A percentile compares a stretch with the other conserved stretches of the same genome.
Conservation (phyloP, 2,113 vertebrate genomes). For the Otis tarda region DNA sequence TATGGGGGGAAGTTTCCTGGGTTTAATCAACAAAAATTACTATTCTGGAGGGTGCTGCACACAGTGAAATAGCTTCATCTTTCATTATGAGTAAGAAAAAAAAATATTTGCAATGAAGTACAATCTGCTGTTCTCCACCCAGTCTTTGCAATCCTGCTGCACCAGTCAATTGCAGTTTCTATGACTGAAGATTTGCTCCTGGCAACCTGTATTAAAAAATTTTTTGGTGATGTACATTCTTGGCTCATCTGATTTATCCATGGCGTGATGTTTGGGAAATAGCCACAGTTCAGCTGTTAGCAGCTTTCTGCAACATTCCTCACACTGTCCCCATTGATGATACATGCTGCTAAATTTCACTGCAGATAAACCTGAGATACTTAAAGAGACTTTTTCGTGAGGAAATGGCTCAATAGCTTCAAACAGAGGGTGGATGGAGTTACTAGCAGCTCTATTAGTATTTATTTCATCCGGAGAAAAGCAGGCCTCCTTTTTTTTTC, state of each 20-base stretch:
- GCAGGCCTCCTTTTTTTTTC: background rate
- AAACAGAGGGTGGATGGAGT: background rate
- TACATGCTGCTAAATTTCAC: constrained; percentile 12
- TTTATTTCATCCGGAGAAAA: background rate
- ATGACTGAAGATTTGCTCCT: background rate
- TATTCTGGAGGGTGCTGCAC: background rate
- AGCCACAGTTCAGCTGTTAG: background rate
- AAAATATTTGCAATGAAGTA: background rate
- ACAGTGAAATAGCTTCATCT: background rate
- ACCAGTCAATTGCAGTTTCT: background rate
- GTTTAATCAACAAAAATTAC: background rate
- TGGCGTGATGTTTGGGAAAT: background rate
- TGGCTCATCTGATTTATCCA: background rate
- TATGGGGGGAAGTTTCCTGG: background rate
- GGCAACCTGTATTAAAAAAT: background rate
- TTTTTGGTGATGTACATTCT: background rate
- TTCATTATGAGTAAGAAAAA: background rate
- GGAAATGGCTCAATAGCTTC: background rate
- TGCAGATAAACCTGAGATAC: background rate
- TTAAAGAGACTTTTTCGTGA: background rate
- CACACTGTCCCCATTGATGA: background rate
- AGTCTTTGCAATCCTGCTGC: background rate
- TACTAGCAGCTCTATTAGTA: background rate
- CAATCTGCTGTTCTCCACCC: background rate
- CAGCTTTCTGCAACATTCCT: background rate